phyloP scores from a whole-genome alignment of 2,888 invertebrate genomes.

The Cheilosia pagana region DNA sequence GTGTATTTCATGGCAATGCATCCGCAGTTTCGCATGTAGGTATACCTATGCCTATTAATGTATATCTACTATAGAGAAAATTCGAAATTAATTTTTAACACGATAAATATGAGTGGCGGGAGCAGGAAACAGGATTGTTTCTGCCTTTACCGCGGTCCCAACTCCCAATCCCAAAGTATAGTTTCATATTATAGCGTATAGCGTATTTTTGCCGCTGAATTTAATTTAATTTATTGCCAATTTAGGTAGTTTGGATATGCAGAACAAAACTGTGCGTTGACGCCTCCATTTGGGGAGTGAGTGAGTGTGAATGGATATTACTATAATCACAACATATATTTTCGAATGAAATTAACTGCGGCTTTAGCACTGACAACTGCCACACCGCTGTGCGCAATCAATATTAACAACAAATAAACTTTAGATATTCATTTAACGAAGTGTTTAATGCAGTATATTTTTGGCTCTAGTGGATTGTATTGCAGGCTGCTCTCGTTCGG shows the following conservation, averaged over 20 bases:
- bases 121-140: constrained; percentile 11
- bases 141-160: neutral
- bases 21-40: neutral
- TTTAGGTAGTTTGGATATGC: constrained; percentile 60
- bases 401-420: constrained; percentile 61
- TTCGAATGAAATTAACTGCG: constrained; percentile 61
- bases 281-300: constrained; percentile 18
- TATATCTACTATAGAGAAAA: constrained; percentile 67
- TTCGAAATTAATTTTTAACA: constrained; percentile 77
- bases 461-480: constrained; percentile 45
- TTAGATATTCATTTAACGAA: constrained; percentile 57
- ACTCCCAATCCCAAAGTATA: too few species aligned
- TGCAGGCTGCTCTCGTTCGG: constrained; percentile 11
- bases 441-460: constrained; percentile 61
- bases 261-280: constrained; percentile 24
- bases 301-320: constrained; percentile 30
- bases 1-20: constrained; percentile 21
- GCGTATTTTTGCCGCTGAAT: constrained; percentile 48
- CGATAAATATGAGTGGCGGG: constrained; percentile 75
- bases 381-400: constrained; percentile 58
- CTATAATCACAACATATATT: constrained; percentile 62
- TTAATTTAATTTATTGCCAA: constrained; percentile 65
- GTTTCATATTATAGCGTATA: constrained; percentile 4
- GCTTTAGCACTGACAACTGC: constrained; percentile 65
- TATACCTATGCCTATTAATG: constrained; percentile 24